Conservation (phyloP, 2,888 invertebrate species). For the Cetonia aurata region DNA sequence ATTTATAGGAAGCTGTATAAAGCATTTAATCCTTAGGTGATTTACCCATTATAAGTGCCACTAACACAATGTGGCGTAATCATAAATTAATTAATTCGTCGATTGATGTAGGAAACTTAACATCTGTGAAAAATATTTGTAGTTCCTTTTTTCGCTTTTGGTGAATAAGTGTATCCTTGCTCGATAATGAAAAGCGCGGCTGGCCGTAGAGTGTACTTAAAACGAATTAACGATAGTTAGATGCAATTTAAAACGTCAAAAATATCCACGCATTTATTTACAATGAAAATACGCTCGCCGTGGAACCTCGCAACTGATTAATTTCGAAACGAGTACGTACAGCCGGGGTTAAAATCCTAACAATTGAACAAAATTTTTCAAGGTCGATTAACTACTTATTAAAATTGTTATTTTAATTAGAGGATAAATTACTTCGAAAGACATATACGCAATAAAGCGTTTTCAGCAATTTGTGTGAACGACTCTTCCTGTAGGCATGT, state of each 20-base stretch:
- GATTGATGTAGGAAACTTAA: constrained; percentile 26
- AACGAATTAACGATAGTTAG: constrained; percentile 38
- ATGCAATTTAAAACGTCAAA: constrained; percentile 39
- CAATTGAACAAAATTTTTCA: constrained; percentile 44
- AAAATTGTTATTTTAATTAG: constrained; percentile 45
- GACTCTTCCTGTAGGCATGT: constrained; percentile 32
- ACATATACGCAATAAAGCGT: constrained; percentile 40
- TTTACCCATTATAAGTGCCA: no score
- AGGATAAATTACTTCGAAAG: constrained; percentile 38
- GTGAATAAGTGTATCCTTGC: constrained; percentile 2
- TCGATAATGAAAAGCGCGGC: constrained; percentile 18
- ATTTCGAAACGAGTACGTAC: constrained; percentile 36
- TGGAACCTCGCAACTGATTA: constrained; percentile 34
- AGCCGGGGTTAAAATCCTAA: constrained; percentile 45
- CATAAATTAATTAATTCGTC: constrained; percentile 25
- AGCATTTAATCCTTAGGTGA: no score
- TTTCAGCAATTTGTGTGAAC: constrained; percentile 38
- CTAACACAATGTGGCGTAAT: neutral
- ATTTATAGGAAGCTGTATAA: no score
- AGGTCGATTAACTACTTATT: constrained; percentile 44
- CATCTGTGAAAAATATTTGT: neutral
- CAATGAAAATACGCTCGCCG: constrained; percentile 26
- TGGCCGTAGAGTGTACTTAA: constrained; percentile 35
- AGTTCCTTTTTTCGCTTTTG: neutral
- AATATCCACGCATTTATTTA: constrained; percentile 39